A percentile compares a stretch with the other conserved stretches of the same genome.
Evolutionary conservation across 2,888 invertebrate species (phyloP).

Genomic region (Plagodis pulveraria): DNA sequence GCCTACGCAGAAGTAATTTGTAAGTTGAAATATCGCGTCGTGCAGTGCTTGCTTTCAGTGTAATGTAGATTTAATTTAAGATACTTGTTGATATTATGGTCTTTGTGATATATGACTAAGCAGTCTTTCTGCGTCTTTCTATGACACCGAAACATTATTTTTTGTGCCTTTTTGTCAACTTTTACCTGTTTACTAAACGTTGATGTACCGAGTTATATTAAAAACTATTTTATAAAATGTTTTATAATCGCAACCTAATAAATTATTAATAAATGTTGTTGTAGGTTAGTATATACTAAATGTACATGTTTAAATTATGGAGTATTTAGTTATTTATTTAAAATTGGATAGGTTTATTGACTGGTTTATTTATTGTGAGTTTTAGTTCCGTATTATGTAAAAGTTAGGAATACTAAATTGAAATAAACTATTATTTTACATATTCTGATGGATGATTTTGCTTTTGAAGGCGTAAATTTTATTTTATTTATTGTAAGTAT

Average conservation of each 20-base stretch:
- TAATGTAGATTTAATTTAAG: neutral
- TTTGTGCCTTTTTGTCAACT: no score
- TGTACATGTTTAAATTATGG: constrained; percentile 35
- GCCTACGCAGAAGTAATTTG: constrained; percentile 71
- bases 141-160: no score
- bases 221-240: neutral
- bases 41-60: neutral
- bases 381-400: constrained; percentile 27
- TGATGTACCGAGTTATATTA: constrained; percentile 7
- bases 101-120: no score
- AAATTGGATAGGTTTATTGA: constrained; percentile 27
- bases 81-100: neutral
- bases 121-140: no score
- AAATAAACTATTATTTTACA: constrained; percentile 44
- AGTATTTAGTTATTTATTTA: constrained; percentile 32
- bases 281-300: constrained; percentile 18
- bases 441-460: neutral
- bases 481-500: no score
- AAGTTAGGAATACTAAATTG: constrained; percentile 46
- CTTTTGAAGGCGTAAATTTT: no score
- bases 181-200: no score
- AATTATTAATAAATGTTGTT: constrained; percentile 22
- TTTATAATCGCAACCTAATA: constrained; percentile 1
- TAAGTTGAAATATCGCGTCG: constrained; percentile 9
- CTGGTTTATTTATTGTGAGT: constrained; percentile 24